Evolutionary conservation across 1,140 invertebrate species (phyloP).

Genomic region (Drosophila guanche): DNA sequence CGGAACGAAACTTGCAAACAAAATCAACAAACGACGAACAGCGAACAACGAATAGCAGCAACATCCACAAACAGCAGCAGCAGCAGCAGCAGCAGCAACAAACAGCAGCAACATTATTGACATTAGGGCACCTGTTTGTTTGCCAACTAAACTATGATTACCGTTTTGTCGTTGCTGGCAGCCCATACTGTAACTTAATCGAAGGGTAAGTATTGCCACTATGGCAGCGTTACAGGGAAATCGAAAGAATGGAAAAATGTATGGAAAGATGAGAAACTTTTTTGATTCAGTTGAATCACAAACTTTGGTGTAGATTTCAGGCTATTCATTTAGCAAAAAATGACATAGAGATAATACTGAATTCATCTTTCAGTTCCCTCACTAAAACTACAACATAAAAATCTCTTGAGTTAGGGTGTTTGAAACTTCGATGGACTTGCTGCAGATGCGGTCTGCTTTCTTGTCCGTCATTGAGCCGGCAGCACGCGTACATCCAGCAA

Average conservation of each 20-base stretch:
- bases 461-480: constrained; percentile 50
- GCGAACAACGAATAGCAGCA: constrained; percentile 17
- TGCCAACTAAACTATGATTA: constrained; percentile 76
- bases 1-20: constrained; percentile 35
- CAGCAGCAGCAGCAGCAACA: constrained; percentile 22
- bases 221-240: no score
- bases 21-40: constrained; percentile 29
- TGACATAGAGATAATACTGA: no score
- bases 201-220: neutral
- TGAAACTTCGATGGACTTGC: neutral
- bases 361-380: no score
- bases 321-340: neutral
- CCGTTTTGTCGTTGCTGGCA: constrained; percentile 49
- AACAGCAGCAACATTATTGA: constrained; percentile 66
- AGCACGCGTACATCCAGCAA: constrained; percentile 43
- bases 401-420: constrained; percentile 14
- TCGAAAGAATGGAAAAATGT: no score
- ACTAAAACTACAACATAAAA: neutral
- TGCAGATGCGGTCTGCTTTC: constrained; percentile 34
- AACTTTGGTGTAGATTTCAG: no score
- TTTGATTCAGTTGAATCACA: no score
- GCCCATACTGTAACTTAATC: constrained; percentile 24
- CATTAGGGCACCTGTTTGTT: constrained; percentile 80
- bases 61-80: constrained; percentile 41
- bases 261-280: no score